These are phyloP conservation scores for Orthosia gothica DNA, from an alignment of 2,888 invertebrate species.

Conservation along the genomic window DNA sequence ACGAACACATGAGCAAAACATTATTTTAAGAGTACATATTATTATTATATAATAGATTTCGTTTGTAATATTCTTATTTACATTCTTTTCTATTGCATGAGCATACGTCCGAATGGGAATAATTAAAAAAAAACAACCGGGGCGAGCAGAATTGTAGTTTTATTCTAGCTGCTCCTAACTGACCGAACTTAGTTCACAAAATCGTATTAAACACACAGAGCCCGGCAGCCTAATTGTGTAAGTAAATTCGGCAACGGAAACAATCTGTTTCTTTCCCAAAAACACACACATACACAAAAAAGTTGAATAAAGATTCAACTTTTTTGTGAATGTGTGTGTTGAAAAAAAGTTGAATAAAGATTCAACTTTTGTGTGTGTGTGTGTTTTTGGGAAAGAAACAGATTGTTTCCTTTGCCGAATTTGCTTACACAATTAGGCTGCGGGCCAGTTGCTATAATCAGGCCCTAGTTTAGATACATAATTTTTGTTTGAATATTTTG, in stretches of 20 bases:
- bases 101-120: not conserved
- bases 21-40: conserved; percentile 37
- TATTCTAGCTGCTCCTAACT: conserved; percentile 24
- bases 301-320: too few species aligned
- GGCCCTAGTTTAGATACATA: conserved; percentile 7
- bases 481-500: conserved; percentile 5
- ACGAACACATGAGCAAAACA: conserved; percentile 62
- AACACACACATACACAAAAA: too few species aligned
- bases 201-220: not conserved
- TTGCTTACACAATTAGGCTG: too few species aligned
- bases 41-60: conserved; percentile 23
- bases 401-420: too few species aligned
- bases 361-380: too few species aligned
- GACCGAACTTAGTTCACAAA: not conserved
- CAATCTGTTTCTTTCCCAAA: too few species aligned
- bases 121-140: conserved; percentile 23
- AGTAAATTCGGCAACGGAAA: too few species aligned
- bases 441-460: conserved; percentile 7
- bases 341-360: too few species aligned
- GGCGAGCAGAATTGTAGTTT: not conserved
- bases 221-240: too few species aligned
- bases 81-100: conserved; percentile 24
- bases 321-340: too few species aligned
- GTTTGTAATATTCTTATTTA: conserved; percentile 28
- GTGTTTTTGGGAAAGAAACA: too few species aligned